Conservation (phyloP, 1,140 invertebrate species). For the Ceratosolen fusciceps region DNA sequence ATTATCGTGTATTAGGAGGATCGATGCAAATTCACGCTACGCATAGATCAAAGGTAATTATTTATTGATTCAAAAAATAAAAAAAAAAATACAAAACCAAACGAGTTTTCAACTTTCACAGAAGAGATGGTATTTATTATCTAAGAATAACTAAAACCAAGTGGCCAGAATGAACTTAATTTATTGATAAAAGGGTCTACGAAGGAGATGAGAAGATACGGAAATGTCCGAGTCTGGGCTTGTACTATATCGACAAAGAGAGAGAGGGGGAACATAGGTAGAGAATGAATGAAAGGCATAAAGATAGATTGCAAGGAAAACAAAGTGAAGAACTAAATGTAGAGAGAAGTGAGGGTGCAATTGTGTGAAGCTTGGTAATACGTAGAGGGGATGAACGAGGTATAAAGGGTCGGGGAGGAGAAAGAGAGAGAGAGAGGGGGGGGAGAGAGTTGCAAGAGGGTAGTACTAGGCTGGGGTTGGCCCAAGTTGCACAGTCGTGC, state of each 20-base stretch:
- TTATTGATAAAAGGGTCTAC: neutral
- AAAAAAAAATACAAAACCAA: too few species aligned
- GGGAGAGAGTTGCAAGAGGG: constrained; percentile 43
- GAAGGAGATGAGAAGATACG: neutral
- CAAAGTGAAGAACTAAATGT: neutral
- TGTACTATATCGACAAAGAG: neutral
- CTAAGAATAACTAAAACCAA: neutral
- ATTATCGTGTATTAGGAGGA: too few species aligned
- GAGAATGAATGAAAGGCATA: neutral
- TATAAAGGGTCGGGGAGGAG: constrained; percentile 10
- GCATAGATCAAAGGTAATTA: too few species aligned
- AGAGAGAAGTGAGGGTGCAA: neutral
- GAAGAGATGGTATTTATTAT: neutral
- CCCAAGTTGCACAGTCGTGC: constrained; percentile 41
- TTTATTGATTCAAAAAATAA: too few species aligned
- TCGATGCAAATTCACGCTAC: too few species aligned
- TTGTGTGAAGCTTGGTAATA: neutral
- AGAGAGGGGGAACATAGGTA: neutral
- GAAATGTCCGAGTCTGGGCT: neutral
- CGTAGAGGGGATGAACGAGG: neutral
- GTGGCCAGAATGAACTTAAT: neutral
- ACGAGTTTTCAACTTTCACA: neutral
- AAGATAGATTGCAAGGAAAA: neutral
- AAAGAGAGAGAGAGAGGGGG: constrained; percentile 36
- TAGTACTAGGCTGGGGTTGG: constrained; percentile 21